Percentiles rank a stretch among this genome's conserved stretches.
Conservation (phyloP, 1,140 invertebrate species). For the Drosophila fuyamai region DNA sequence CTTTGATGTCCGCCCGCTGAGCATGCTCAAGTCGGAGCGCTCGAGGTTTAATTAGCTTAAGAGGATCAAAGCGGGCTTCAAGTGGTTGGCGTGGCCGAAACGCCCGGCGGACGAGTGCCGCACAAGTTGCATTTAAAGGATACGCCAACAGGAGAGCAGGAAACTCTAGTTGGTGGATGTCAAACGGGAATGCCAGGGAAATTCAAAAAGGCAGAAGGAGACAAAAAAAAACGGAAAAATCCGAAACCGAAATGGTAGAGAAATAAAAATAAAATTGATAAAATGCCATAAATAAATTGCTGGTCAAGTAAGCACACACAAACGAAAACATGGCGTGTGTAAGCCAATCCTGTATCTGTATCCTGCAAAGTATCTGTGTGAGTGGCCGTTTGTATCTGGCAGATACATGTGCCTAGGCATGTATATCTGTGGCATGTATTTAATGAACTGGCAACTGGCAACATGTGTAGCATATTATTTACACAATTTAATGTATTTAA, state of each 20-base stretch:
- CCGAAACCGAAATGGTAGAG: constrained; percentile 2
- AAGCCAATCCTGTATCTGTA: constrained; percentile 28
- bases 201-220: neutral
- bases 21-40: constrained; percentile 64
- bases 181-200: neutral
- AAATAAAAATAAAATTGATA: constrained; percentile 59
- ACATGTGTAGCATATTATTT: constrained; percentile 84
- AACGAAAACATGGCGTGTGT: constrained; percentile 18
- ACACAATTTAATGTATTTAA: constrained; percentile 84
- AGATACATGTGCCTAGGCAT: constrained; percentile 71
- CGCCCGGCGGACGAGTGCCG: constrained; percentile 27
- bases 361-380: constrained; percentile 9
- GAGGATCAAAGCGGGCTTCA: constrained; percentile 73
- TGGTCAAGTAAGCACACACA: constrained; percentile 62
- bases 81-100: constrained; percentile 39
- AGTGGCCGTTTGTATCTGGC: constrained; percentile 26
- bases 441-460: constrained; percentile 82
- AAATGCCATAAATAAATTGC: constrained; percentile 79
- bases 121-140: constrained; percentile 84
- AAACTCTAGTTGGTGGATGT: constrained; percentile 14
- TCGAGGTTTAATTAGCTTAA: constrained; percentile 65
- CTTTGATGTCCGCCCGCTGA: constrained; percentile 74
- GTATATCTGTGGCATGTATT: constrained; percentile 83
- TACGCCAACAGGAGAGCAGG: constrained; percentile 78
- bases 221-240: constrained; percentile 7